phyloP scores from a whole-genome alignment of 2,797 vertebrate genomes.

The Alca torda region DNA sequence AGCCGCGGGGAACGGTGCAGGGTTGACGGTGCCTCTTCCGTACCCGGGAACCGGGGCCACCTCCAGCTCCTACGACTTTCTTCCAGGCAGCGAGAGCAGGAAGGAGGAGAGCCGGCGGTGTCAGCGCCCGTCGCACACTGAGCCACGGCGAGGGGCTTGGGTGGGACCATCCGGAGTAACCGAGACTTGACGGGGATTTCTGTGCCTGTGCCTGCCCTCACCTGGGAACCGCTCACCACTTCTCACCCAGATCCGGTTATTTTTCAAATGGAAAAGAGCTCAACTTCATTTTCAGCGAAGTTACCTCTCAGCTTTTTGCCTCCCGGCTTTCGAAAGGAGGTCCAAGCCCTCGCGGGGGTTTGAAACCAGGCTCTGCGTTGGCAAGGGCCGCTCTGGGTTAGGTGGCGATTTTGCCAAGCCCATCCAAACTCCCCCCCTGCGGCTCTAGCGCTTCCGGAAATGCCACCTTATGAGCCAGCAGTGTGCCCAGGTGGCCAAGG shows the following conservation, averaged over 20 bases:
- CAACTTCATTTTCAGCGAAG: background rate
- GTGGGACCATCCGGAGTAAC: fast-evolving
- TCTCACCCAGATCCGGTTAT: background rate
- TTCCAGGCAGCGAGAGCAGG: background rate
- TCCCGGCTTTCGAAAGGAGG: background rate
- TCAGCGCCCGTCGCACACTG: fast-evolving
- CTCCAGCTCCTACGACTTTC: background rate
- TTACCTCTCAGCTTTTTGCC: background rate
- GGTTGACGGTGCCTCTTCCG: background rate
- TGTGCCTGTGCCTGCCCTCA: background rate
- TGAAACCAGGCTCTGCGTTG: background rate
- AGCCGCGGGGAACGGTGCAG: fast-evolving
- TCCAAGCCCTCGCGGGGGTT: background rate
- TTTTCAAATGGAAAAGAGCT: background rate
- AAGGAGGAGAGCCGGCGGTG: fast-evolving
- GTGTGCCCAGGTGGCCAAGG: too few relatives aligned
- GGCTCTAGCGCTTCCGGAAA: background rate
- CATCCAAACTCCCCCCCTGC: background rate
- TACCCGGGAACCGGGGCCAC: background rate
- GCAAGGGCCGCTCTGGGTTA: background rate
- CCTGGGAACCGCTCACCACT: fast-evolving
- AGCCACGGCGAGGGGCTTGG: background rate
- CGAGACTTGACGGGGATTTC: fast-evolving
- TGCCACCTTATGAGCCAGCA: too few relatives aligned
- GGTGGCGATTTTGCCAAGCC: background rate